A percentile compares a stretch with the other conserved stretches of the same genome.
Conservation (phyloP, 2,113 vertebrate species). For the Silurus glanis region DNA sequence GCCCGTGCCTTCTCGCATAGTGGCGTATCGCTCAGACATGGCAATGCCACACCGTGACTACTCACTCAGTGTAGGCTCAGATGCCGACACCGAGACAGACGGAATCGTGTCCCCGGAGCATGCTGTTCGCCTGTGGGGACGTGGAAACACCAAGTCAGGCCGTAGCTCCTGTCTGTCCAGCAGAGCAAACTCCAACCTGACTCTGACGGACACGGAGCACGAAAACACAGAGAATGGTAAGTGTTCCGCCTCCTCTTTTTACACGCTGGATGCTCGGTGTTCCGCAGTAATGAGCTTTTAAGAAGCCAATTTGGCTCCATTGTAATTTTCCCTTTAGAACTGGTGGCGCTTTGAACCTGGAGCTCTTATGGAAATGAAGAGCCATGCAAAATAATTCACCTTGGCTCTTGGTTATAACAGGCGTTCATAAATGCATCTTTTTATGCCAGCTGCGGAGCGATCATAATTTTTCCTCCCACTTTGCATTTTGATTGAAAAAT, state of each 20-base stretch:
- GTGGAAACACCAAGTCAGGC: slow-evolving; percentile 87
- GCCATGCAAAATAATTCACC: background rate
- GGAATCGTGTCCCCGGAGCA: slow-evolving; percentile 89
- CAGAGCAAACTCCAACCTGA: slow-evolving; percentile 96
- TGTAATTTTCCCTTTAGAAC: slow-evolving; percentile 18
- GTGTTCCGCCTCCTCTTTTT: slow-evolving; percentile 30
- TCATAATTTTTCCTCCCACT: slow-evolving; percentile 10
- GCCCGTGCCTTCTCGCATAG: slow-evolving; percentile 78
- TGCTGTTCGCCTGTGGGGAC: slow-evolving; percentile 87
- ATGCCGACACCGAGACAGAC: slow-evolving; percentile 88
- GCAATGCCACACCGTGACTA: slow-evolving; percentile 88
- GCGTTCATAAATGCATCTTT: slow-evolving; percentile 16
- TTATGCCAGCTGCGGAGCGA: background rate
- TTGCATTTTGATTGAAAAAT: slow-evolving; percentile 27
- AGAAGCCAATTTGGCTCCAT: slow-evolving; percentile 13
- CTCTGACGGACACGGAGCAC: slow-evolving; percentile 94
- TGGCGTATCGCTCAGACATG: slow-evolving; percentile 84
- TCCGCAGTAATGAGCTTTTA: slow-evolving; percentile 34
- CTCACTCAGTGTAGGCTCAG: slow-evolving; percentile 85
- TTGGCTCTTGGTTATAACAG: slow-evolving; percentile 19
- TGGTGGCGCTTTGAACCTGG: slow-evolving; percentile 23
- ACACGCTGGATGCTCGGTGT: background rate
- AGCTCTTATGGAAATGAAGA: slow-evolving; percentile 27
- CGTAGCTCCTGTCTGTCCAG: slow-evolving; percentile 97
- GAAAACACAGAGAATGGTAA: slow-evolving; percentile 94